Base-by-base conservation (phyloP, 2,888 invertebrate genomes). In the Mesochorus sp. region DNA sequence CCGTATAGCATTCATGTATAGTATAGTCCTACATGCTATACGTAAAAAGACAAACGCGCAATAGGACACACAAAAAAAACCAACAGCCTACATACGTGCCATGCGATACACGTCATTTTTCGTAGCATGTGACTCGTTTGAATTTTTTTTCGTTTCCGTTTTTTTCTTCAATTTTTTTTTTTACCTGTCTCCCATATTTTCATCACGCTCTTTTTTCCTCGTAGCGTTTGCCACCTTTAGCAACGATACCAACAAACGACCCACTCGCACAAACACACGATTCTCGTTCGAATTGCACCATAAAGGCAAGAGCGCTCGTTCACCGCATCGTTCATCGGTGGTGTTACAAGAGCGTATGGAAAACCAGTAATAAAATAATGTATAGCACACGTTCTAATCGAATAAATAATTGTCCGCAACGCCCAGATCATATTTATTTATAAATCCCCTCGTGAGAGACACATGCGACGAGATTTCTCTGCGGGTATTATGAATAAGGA, bases 71-170 rank as follows among this genome's bases (percentile, higher is more conserved):
- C 55, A 44, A 62, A 28, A 73, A 76, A 72, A 64, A 74, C 77
- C 82, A 76, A 79, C 84, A 83, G 73, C 87, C 87, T 84, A 87
- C 88, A 83, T 85, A 81, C 79, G 79, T 85, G 84, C 87, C 86
- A 86, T 85, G 84, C 82, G 86, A 84, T 81, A 79, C 82, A 79
- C 83, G 82, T 84, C 84, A 81, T 76, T 81, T 78, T 81, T 79
- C 4, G 28, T 17, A 74, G 77, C 76, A 70, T 53, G 64, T 44
- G 79, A 55, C 61, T 66, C 53, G 67, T 79, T 66, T 72, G 17
- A 6, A n/a, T 26, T 59, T 66, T 59, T 75, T 75, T 37, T 66
- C n/a, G n/a, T 14, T 67, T n/a, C 34, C n/a, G n/a, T 19, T 47
- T 26, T 28, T 14, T 62, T 47, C 37, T 28, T 51, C 53, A 31